Conservation (phyloP, 2,888 invertebrate species). For the Scaptomyza caliginosa region DNA sequence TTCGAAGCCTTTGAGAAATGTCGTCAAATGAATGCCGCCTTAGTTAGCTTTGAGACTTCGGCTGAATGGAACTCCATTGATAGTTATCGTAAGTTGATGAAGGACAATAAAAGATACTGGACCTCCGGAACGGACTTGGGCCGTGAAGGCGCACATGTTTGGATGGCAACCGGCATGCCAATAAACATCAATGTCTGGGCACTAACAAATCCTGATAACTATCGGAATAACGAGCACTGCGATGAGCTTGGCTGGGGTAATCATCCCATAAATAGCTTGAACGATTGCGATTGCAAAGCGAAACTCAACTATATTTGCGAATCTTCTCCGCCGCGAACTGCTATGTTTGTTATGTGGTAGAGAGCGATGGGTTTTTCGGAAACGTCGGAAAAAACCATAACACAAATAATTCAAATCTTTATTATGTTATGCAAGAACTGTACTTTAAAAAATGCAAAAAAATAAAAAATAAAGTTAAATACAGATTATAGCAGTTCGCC, state of each 20-base stretch:
- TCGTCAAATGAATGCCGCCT: slow-evolving; percentile 14
- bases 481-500: slow-evolving; percentile 33
- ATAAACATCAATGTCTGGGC: slow-evolving; percentile 45
- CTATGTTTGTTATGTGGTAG: slow-evolving; percentile 14
- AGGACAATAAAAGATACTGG: slow-evolving; percentile 21
- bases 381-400: too few relatives aligned
- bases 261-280: not conserved
- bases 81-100: slow-evolving; percentile 4
- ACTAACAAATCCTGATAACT: slow-evolving; percentile 47
- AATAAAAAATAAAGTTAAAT: not conserved
- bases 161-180: slow-evolving; percentile 50
- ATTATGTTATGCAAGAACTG: not conserved
- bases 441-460: not conserved
- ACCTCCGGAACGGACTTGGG: slow-evolving; percentile 52
- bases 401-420: not conserved
- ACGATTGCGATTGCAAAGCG: not conserved
- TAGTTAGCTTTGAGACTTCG: slow-evolving; percentile 18
- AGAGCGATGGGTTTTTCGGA: too few relatives aligned
- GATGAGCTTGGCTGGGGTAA: not conserved
- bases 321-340: slow-evolving; percentile 1
- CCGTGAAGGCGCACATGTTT: slow-evolving; percentile 42
- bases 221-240: slow-evolving; percentile 10
- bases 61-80: slow-evolving; percentile 4
- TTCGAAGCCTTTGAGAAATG: slow-evolving; percentile 18
- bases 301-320: slow-evolving; percentile 21